Evolutionary conservation across 2,113 vertebrate genomes (phyloP).

Genomic region (Parus major): DNA sequence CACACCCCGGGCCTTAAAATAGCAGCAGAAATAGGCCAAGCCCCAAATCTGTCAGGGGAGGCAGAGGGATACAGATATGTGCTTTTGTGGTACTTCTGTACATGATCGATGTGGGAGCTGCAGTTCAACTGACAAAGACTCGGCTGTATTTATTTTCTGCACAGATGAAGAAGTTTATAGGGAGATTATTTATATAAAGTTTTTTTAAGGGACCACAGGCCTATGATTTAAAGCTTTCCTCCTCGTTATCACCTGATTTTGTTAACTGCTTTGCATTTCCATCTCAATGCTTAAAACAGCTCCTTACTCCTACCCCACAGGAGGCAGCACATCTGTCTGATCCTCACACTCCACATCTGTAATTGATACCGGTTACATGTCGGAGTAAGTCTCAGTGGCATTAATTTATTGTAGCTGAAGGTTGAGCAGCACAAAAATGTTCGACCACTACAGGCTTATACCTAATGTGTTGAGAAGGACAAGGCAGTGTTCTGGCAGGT

Average conservation of each 20-base stretch:
- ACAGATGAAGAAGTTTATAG: neutral
- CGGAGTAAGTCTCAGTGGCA: neutral
- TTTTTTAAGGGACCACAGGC: neutral
- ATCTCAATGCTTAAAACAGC: neutral
- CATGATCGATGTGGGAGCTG: fast-evolving
- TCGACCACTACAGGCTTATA: neutral
- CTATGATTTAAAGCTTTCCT: neutral
- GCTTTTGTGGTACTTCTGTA: neutral
- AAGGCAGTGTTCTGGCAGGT: neutral
- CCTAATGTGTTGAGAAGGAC: neutral
- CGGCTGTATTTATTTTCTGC: neutral
- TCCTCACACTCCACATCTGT: neutral
- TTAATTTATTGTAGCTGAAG: neutral
- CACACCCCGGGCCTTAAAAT: neutral
- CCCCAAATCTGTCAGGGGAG: neutral
- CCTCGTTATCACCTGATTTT: neutral
- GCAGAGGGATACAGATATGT: neutral
- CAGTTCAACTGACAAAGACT: neutral
- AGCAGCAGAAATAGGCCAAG: neutral
- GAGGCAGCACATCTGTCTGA: neutral
- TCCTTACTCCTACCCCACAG: neutral
- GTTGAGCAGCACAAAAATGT: neutral
- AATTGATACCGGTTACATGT: neutral
- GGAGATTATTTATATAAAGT: neutral
- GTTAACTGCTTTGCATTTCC: neutral